Evolutionary conservation across 2,888 invertebrate genomes (phyloP), one percentile per base, ranked within the genome.

Genomic region (Lasioglossum leucozonium): DNA sequence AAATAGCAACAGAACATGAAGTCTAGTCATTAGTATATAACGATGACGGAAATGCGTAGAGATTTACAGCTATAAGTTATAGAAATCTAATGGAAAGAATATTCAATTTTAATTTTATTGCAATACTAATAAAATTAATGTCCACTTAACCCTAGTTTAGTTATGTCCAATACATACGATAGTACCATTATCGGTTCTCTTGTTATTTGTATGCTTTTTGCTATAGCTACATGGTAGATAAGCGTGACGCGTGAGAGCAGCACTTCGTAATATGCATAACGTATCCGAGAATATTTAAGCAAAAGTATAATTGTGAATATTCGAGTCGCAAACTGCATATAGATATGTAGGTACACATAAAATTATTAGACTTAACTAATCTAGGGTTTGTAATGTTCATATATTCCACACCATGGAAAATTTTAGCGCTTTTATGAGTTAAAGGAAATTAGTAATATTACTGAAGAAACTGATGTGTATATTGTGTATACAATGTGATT

Each of bases 21-120:
- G 94, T 94, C 94, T 94, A 94, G 94, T 94, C 94, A 93, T 92
- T 89, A 93, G 91, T 93, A 92, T 93, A 92, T 90, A 82, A 84
- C 87, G 85, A 86, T 81, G 81, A 81, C 81, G 77, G 85, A 82
- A 79, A 80, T 34, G 69, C 77, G 65, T 77, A 73, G 75, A 75
- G 42, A 74, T 62, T 83, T 74, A 83, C 77, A 77, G 71, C 67
- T 73, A 72, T 73, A 81, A 82, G 71, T 84, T 86, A 85, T 77
- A 79, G 81, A 81, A 81, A 84, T 79, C 62, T 62, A 78, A 78
- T 80, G 79, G 76, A 44, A 47, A 77, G 40, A 77, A 73, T 71
- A 77, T 75, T 71, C 69, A 84, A 72, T 73, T 79, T 74, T 72
- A 81, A 86, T 81, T 81, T 73, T 79, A 84, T 78, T 72, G 40